phyloP scores from a whole-genome alignment of 2,113 vertebrate genomes.

The Vicugna pacos region DNA sequence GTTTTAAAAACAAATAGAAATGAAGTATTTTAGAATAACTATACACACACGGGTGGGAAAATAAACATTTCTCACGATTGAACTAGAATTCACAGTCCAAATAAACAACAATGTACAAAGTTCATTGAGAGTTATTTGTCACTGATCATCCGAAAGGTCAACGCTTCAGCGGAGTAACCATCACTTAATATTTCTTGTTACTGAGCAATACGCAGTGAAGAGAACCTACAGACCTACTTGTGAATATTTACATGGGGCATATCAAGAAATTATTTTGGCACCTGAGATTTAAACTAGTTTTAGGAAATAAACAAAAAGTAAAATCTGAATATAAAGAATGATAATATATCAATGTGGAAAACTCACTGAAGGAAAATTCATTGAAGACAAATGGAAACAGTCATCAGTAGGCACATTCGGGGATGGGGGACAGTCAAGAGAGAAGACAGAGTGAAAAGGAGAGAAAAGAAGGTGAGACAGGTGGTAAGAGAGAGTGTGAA shows the following conservation, averaged over 20 bases:
- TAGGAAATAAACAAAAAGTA: background rate
- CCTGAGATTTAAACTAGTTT: background rate
- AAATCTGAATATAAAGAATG: background rate
- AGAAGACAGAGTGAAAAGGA: background rate
- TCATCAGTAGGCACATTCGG: background rate
- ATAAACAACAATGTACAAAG: conserved; percentile 67
- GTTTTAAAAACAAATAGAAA: conserved; percentile 11
- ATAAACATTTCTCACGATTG: conserved; percentile 69
- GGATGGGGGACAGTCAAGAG: too few species aligned
- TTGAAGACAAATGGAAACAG: background rate
- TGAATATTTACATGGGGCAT: background rate
- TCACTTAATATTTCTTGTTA: background rate
- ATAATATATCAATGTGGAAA: background rate
- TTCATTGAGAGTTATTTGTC: conserved; percentile 58
- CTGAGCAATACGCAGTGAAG: background rate
- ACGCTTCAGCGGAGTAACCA: background rate
- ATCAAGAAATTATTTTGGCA: background rate
- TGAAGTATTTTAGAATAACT: conserved; percentile 44
- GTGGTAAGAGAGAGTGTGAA: background rate
- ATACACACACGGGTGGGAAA: conserved; percentile 46
- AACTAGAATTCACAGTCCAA: conserved; percentile 63
- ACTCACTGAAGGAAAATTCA: background rate
- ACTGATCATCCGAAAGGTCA: conserved; percentile 48
- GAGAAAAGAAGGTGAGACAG: background rate
- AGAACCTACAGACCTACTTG: conserved; percentile 14